Conservation (phyloP, 2,797 vertebrate genomes). For the Notoglanidium macrostoma region DNA sequence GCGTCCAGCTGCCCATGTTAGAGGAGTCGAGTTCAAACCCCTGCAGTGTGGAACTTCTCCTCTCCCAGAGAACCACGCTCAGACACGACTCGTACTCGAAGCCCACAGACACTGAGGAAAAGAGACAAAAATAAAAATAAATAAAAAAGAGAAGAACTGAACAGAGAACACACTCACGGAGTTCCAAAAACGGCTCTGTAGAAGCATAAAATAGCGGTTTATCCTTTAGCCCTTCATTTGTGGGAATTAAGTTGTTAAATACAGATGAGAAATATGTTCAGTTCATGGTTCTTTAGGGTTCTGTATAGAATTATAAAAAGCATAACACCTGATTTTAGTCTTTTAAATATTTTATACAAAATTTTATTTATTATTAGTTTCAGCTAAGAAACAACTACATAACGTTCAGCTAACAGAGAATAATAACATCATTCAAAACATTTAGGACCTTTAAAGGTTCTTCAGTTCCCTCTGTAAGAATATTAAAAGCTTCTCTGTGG, state of each 20-base stretch:
- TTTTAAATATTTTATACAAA: not conserved
- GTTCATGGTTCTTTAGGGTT: not conserved
- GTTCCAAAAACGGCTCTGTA: not conserved
- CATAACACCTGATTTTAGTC: too few relatives aligned
- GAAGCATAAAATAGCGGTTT: not conserved
- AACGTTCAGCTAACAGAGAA: not conserved
- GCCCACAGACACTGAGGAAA: slow-evolving; percentile 91
- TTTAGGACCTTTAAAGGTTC: not conserved
- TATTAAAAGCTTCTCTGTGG: not conserved
- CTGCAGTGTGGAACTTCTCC: slow-evolving; percentile 89
- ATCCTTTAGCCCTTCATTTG: not conserved
- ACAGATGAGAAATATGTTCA: not conserved
- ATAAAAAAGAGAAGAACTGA: not conserved
- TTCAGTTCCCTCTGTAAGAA: not conserved
- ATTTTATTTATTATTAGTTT: not conserved
- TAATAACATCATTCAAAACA: not conserved
- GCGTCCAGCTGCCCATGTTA: slow-evolving; percentile 94
- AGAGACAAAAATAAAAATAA: not conserved
- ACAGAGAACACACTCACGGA: not conserved
- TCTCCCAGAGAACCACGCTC: slow-evolving; percentile 96
- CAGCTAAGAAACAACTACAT: not conserved
- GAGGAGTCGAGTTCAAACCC: slow-evolving; percentile 95
- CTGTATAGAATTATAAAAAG: not conserved
- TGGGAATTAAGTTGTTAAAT: too few relatives aligned
- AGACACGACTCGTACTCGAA: slow-evolving; percentile 97